Evolutionary conservation across 64 coral and sea anemone genomes (phyloP).

Genomic region (Montipora cactus): DNA sequence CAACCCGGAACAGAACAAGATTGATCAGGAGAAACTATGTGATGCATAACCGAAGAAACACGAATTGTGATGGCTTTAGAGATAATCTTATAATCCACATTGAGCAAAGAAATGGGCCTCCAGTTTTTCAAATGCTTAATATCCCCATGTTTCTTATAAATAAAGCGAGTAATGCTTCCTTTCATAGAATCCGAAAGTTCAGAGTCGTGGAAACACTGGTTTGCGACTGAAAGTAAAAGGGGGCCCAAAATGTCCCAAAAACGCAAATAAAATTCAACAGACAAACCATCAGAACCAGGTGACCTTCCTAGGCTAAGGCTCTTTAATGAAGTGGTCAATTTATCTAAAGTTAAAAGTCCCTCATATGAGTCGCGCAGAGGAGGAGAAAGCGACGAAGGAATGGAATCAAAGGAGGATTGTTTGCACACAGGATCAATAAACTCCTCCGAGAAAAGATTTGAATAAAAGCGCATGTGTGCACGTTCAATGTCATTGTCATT

Average conservation of each 20-base stretch:
- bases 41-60: not conserved
- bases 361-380: not conserved
- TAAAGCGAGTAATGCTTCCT: not conserved
- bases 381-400: not conserved
- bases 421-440: not conserved
- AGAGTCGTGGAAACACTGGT: not conserved
- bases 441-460: conserved; percentile 1
- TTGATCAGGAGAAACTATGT: not conserved
- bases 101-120: not conserved
- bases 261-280: conserved; percentile 33
- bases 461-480: not conserved
- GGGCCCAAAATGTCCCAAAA: conserved; percentile 11
- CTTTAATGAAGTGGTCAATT: not conserved
- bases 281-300: conserved; percentile 36
- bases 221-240: not conserved
- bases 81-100: conserved; percentile 36
- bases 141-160: not conserved
- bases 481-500: no score
- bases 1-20: not conserved
- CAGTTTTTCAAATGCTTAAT: not conserved
- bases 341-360: not conserved
- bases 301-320: no score
- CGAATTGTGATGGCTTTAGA: not conserved
- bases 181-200: not conserved
- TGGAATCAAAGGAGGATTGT: not conserved